Conservation (phyloP, 2,888 invertebrate species). For the Athrips mouffetella region DNA sequence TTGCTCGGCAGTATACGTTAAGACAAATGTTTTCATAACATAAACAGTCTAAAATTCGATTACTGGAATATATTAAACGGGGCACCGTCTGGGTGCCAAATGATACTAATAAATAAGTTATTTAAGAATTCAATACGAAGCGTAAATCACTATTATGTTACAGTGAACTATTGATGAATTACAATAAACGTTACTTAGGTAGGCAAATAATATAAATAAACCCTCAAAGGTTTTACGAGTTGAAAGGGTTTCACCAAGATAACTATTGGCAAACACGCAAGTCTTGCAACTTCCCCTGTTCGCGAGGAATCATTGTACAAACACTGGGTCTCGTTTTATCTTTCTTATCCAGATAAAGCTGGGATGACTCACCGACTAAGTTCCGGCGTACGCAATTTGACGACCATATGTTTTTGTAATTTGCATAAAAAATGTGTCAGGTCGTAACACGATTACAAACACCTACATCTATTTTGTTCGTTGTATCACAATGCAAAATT, state of each 20-base stretch:
- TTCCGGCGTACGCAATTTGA: slow-evolving; percentile 56
- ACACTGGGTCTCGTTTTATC: slow-evolving; percentile 45
- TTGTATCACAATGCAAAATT: no score
- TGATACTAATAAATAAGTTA: no score
- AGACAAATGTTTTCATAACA: slow-evolving; percentile 3
- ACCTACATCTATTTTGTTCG: slow-evolving; percentile 5
- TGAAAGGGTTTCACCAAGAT: not conserved
- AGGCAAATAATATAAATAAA: no score
- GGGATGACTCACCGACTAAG: slow-evolving; percentile 57
- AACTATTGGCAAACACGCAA: not conserved
- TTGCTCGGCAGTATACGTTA: not conserved
- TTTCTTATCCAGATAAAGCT: slow-evolving; percentile 59
- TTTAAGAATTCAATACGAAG: no score
- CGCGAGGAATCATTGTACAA: slow-evolving; percentile 34
- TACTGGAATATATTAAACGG: no score
- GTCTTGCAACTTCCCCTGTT: slow-evolving; percentile 6
- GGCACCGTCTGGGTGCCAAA: no score
- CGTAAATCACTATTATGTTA: no score
- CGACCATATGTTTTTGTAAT: slow-evolving; percentile 67
- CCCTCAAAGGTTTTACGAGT: no score
- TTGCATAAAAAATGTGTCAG: slow-evolving; percentile 53
- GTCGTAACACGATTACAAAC: slow-evolving; percentile 31
- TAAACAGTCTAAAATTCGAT: slow-evolving; percentile 2
- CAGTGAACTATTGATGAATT: no score
- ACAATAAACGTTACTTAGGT: no score